Base-by-base conservation (phyloP, 2,888 invertebrate species). In the Ormyrus pomaceus region DNA sequence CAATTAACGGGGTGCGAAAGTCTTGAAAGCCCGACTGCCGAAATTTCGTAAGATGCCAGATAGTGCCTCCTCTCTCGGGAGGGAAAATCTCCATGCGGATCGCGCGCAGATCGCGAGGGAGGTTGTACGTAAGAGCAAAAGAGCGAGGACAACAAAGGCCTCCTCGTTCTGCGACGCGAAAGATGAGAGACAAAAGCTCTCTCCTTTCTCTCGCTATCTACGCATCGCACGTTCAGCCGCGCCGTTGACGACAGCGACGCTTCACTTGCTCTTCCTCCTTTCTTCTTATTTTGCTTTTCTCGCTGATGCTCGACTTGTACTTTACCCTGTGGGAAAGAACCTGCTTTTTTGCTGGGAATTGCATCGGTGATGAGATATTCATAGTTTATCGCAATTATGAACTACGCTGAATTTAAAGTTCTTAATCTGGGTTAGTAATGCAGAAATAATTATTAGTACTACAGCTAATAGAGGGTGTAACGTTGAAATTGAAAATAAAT, bases 171-270 rank as follows among this genome's bases (percentile, higher is more conserved):
- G 77, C 82, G 79, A 56, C 62, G 66, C 69, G 77, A 66, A 82
- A 83, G 82, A 82, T 81, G 82, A 74, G 76, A 86, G 86, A 86
- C 86, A 86, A 86, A 86, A 86, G 86, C 84, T 84, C 81, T 65
- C 66, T 53, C 19, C 51, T 48, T 69, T 73, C 19, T 48, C 50
- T 5, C 10, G 50, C 81, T 78, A 81, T 81, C 81, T 65, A 61
- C 53, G 13, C 53, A 81, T 81, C 77, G 77, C 75, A 61, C 70
- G 55, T 74, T 82, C 73, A 53, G 81, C 76, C 61, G 69, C 79
- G 59, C 51, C 76, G 68, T 76, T 56, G 34, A 34, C 59, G 59
- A 13, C 10, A 13, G 48, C 65, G 45, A 9, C 51, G 55, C 19
- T 65, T 70, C 64, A 72, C 58, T 56, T 50, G 48, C 64, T 19